phyloP scores from a whole-genome alignment of 2,888 invertebrate species.

The Ectemnius lituratus region DNA sequence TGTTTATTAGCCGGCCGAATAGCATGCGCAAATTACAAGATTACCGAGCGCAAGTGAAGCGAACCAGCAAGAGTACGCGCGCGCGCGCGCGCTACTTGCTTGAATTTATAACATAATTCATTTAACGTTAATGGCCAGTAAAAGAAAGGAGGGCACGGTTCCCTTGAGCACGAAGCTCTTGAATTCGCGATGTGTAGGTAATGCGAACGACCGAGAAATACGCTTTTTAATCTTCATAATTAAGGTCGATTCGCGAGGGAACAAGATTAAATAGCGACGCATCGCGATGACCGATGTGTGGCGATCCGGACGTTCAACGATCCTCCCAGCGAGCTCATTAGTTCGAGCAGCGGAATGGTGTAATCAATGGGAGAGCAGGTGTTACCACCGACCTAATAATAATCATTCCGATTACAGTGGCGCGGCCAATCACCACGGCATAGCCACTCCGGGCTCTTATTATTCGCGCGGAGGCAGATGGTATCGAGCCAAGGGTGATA shows the following conservation, averaged over 20 bases:
- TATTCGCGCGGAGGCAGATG: too few relatives aligned
- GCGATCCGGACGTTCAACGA: conserved; percentile 44
- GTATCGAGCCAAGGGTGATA: not conserved
- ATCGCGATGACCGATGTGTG: conserved; percentile 34
- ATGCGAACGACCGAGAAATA: not conserved
- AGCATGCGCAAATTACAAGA: not conserved
- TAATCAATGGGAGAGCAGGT: conserved; percentile 38
- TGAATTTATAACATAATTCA: conserved; percentile 2
- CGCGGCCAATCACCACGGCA: not conserved
- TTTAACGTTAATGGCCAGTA: not conserved
- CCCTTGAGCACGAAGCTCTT: not conserved
- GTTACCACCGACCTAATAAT: conserved; percentile 33
- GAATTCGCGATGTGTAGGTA: not conserved
- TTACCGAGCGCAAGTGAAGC: too few relatives aligned
- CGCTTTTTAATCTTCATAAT: conserved; percentile 7
- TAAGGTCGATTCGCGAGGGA: too few relatives aligned
- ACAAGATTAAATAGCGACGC: not conserved
- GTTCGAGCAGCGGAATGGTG: not conserved
- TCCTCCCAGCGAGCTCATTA: conserved; percentile 32
- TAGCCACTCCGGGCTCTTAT: not conserved
- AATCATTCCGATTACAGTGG: conserved; percentile 33
- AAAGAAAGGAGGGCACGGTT: not conserved
- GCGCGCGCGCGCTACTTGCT: not conserved
- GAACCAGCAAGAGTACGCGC: not conserved
- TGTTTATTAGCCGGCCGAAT: not conserved